phyloP scores from a whole-genome alignment of 1,140 invertebrate species.

The Thrips palmi region DNA sequence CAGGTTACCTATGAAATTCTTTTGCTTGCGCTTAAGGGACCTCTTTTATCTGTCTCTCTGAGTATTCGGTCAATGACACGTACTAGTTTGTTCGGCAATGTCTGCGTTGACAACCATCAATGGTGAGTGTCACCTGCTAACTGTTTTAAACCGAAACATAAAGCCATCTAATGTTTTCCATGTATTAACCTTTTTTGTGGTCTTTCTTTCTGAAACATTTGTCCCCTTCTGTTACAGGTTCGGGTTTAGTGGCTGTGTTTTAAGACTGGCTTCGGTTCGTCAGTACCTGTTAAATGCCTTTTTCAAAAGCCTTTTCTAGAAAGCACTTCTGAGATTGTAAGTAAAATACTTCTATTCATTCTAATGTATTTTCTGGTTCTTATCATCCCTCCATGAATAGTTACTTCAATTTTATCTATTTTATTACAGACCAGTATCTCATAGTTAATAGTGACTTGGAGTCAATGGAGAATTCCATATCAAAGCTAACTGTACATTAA shows the following conservation, averaged over 20 bases:
- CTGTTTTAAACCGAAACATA: background rate
- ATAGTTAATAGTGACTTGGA: constrained; percentile 89
- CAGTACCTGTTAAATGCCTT: constrained; percentile 93
- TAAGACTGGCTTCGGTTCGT: constrained; percentile 86
- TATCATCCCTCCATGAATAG: constrained; percentile 1
- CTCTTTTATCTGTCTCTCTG: constrained; percentile 96
- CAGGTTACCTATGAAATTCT: constrained; percentile 87
- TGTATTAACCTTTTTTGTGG: constrained; percentile 1
- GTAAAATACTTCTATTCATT: constrained; percentile 16
- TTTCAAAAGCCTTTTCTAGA: constrained; percentile 93
- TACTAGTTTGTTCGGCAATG: constrained; percentile 94
- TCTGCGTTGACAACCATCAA: constrained; percentile 92
- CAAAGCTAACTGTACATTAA: constrained; percentile 88
- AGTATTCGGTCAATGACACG: constrained; percentile 94
- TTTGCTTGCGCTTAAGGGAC: constrained; percentile 87
- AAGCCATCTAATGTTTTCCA: background rate
- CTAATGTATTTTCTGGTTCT: constrained; percentile 1
- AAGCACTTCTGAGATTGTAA: constrained; percentile 71
- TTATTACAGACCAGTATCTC: constrained; percentile 66
- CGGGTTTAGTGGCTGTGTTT: constrained; percentile 80
- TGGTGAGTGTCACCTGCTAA: constrained; percentile 40
- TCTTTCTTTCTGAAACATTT: constrained; percentile 8
- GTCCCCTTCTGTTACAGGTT: constrained; percentile 48
- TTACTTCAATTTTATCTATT: constrained; percentile 13
- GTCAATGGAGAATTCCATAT: constrained; percentile 85